Percentiles rank a stretch among this genome's conserved stretches.
These are phyloP conservation scores for Caenorhabditis sulstoni DNA, from an alignment of 2,888 invertebrate species.

Conservation along the genomic window DNA sequence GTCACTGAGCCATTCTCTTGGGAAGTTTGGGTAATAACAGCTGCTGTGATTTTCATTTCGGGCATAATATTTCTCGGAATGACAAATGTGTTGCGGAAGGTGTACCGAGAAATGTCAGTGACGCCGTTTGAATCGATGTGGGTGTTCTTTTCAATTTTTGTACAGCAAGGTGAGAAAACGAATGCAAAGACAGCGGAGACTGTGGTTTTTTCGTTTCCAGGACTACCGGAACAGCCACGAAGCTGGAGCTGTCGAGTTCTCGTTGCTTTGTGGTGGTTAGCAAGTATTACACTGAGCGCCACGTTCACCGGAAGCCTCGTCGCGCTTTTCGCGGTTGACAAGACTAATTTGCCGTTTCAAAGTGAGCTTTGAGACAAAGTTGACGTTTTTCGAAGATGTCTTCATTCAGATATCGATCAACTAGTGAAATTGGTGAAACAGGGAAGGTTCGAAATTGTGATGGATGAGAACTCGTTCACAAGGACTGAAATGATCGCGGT, in stretches of 20 bases:
- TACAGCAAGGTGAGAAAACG: conserved; percentile 72
- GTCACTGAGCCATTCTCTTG: conserved; percentile 77
- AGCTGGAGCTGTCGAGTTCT: conserved; percentile 76
- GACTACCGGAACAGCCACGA: conserved; percentile 73
- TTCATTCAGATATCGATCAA: conserved; percentile 65
- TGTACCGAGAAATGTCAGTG: conserved; percentile 63
- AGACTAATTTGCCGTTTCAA: conserved; percentile 72
- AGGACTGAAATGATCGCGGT: conserved; percentile 73
- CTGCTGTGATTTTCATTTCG: conserved; percentile 71
- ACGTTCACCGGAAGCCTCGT: conserved; percentile 78
- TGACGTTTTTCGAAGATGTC: background rate
- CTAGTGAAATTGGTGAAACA: conserved; percentile 67
- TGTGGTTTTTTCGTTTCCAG: conserved; percentile 50
- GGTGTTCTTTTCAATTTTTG: conserved; percentile 76
- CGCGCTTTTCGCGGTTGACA: conserved; percentile 77
- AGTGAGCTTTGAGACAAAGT: conserved; percentile 50
- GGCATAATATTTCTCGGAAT: conserved; percentile 67
- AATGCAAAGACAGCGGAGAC: background rate
- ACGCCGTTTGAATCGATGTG: conserved; percentile 71
- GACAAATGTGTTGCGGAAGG: conserved; percentile 52
- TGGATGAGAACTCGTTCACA: conserved; percentile 70
- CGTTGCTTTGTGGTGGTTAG: conserved; percentile 76
- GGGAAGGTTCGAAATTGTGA: conserved; percentile 69
- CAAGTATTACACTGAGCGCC: conserved; percentile 75
- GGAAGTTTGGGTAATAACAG: conserved; percentile 75